A percentile compares a stretch with the other conserved stretches of the same genome.
phyloP scores from a whole-genome alignment of 2,888 invertebrate genomes.

The Rhynchonema sp. region DNA sequence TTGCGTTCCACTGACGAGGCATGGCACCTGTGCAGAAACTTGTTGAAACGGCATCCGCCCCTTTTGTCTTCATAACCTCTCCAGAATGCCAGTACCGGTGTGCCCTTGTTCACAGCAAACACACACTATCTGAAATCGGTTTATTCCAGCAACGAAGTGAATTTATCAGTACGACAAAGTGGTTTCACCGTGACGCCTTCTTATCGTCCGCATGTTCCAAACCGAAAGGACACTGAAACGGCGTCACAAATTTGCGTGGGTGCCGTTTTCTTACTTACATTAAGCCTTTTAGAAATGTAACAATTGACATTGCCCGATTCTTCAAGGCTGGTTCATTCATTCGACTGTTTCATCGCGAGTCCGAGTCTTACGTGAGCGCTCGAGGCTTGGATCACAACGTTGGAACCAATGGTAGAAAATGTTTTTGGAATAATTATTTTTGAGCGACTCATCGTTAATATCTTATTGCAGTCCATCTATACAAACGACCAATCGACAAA shows the following conservation, averaged over 20 bases:
- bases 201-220: not conserved
- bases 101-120: too few species aligned
- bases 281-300: not conserved
- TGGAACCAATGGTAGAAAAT: not conserved
- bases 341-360: conserved; percentile 28
- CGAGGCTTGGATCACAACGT: conserved; percentile 12
- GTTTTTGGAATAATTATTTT: not conserved
- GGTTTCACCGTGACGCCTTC: conserved; percentile 24
- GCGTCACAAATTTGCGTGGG: too few species aligned
- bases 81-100: too few species aligned
- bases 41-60: too few species aligned
- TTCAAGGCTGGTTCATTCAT: conserved; percentile 24
- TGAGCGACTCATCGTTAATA: not conserved
- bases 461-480: conserved; percentile 13
- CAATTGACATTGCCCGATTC: not conserved
- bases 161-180: conserved; percentile 27
- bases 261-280: too few species aligned
- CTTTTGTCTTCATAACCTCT: too few species aligned
- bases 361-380: conserved; percentile 28
- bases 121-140: too few species aligned
- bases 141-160: conserved; percentile 21
- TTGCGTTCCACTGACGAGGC: too few species aligned
- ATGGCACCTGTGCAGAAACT: too few species aligned
- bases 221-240: too few species aligned
- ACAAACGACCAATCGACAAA: conserved; percentile 15